Base-by-base conservation (phyloP, 2,113 vertebrate species). In the Hippocampus comes region DNA sequence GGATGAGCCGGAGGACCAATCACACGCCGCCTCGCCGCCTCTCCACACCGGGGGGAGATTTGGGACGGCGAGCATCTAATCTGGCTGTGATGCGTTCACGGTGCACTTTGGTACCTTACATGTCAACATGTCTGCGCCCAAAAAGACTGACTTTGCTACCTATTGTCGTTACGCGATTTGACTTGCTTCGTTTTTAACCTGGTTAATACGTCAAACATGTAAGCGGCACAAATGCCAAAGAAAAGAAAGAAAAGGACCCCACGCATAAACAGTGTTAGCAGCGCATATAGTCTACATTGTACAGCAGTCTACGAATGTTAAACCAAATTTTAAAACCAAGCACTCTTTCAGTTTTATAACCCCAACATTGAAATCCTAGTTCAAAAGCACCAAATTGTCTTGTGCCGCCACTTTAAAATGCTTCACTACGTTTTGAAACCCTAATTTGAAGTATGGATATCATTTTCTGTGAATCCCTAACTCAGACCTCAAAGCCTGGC, bases 1-100 rank as follows among this genome's bases (percentile, higher is more conserved):
- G 93, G 93, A 94, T 87, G 93, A 89, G 80, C 75, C 57, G 63
- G 68, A 77, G 78, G 34, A 51, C 95, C 94, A 95, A 95, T 97
- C 91, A 94, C 84, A 84, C 63, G 43, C 43, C 43, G 43, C 43
- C 43, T 21, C 95, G 85, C 84, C 70, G 20, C 59, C 59, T 38
- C 27, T 18, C 43, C 51, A 75, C 67, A 71, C 76, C 74, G 59
- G 65, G 53, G 68, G 73, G 78, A 77, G 75, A 77, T 86, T 74
- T 83, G 83, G 89, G 89, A 89, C 91, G 81, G 86, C 73, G 83
- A 84, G 84, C 82, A 78, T 87, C 78, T 84, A 83, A 81, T 87
- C 77, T 82, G 83, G 80, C 51, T 76, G 9, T 10, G n/a, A 38
- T 41, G 30, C 46, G 53, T 34, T 57, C 34, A 23, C 2, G 30